A percentile compares a stretch with the other conserved stretches of the same genome.
phyloP scores from a whole-genome alignment of 2,797 vertebrate species.

The Agapornis canus region DNA sequence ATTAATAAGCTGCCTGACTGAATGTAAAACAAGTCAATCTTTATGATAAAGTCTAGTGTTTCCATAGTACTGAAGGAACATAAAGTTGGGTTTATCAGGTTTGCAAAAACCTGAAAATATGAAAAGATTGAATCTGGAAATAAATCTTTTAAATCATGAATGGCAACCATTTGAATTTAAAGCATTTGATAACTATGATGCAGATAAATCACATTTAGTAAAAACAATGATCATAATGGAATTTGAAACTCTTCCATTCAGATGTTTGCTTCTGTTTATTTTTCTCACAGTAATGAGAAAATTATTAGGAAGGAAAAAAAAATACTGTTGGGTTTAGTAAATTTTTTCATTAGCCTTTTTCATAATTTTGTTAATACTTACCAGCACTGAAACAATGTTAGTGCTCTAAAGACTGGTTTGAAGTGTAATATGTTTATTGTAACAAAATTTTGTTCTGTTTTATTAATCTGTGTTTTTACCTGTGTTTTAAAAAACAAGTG shows the following conservation, averaged over 20 bases:
- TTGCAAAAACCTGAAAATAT: not conserved
- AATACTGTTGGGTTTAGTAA: not conserved
- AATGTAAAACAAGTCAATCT: slow-evolving; percentile 16
- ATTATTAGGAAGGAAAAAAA: not conserved
- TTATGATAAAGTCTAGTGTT: slow-evolving; percentile 17
- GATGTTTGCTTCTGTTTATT: not conserved
- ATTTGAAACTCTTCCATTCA: not conserved
- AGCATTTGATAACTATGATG: not conserved
- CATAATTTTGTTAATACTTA: not conserved
- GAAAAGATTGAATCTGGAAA: not conserved
- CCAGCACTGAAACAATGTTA: not conserved
- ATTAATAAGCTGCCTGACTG: slow-evolving; percentile 13
- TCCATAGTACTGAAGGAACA: not conserved
- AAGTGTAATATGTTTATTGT: not conserved
- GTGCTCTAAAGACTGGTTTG: not conserved
- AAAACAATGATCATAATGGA: not conserved
- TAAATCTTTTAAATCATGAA: not conserved
- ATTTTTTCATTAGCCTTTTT: not conserved
- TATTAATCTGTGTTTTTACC: accelerated
- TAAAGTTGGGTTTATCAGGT: slow-evolving; percentile 6
- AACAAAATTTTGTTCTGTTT: not conserved
- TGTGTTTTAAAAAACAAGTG: not conserved
- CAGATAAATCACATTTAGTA: not conserved
- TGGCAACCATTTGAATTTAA: not conserved
- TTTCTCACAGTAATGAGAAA: not conserved